Evolutionary conservation across 2,113 vertebrate species (phyloP).

Genomic region (Phoenicopterus ruber): DNA sequence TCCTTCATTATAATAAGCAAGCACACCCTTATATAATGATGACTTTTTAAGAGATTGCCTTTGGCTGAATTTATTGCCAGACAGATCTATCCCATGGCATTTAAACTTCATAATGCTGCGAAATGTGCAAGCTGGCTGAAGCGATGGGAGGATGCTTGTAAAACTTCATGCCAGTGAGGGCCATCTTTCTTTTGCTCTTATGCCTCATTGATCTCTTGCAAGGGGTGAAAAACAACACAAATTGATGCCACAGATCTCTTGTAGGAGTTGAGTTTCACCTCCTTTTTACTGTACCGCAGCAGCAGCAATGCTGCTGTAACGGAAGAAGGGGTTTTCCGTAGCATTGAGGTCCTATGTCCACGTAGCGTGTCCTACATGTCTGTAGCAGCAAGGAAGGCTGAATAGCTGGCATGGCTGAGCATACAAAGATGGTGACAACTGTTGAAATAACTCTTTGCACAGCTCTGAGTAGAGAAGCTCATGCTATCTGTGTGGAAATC

Average conservation of each 20-base stretch:
- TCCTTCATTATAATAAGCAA: constrained; percentile 58
- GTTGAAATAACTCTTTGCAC: not conserved
- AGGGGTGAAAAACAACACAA: constrained; percentile 13
- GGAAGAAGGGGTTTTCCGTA: not conserved
- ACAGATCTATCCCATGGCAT: constrained; percentile 8
- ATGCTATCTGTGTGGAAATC: not conserved
- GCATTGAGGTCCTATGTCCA: not conserved
- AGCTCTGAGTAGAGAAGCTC: not conserved
- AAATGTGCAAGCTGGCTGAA: constrained; percentile 39
- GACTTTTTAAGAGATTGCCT: constrained; percentile 62
- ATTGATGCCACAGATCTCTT: constrained; percentile 21
- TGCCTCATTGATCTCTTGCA: not conserved
- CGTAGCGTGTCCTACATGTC: not conserved
- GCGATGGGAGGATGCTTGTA: not conserved
- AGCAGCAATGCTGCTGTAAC: not conserved
- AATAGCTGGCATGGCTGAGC: not conserved
- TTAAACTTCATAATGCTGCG: not conserved
- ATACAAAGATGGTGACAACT: not conserved
- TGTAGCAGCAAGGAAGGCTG: not conserved
- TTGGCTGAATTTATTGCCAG: constrained; percentile 54
- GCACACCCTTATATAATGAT: constrained; percentile 46
- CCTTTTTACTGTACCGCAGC: not conserved
- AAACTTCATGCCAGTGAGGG: constrained; percentile 1
- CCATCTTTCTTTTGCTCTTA: not conserved
- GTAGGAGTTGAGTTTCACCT: not conserved